Evolutionary conservation across 1,140 invertebrate genomes (phyloP).

Genomic region (Apocrypta bakeri): DNA sequence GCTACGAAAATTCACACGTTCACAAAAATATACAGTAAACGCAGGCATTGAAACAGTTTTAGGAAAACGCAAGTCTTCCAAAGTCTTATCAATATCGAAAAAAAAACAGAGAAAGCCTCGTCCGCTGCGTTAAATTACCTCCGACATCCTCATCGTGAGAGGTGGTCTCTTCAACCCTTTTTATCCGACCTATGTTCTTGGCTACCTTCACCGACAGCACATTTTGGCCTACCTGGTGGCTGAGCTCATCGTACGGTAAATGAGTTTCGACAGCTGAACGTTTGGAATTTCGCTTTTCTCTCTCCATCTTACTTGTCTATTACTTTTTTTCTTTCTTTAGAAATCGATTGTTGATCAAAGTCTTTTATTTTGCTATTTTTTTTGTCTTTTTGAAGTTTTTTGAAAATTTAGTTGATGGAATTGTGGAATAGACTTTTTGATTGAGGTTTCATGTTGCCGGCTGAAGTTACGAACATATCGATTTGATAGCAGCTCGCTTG

Average conservation of each 20-base stretch:
- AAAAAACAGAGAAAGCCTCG: too few species aligned
- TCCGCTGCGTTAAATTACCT: neutral
- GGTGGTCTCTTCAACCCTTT: slow-evolving; percentile 15
- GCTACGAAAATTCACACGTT: too few species aligned
- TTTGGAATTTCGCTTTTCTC: too few species aligned
- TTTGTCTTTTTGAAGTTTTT: too few species aligned
- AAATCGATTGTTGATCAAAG: too few species aligned
- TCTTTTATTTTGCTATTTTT: too few species aligned
- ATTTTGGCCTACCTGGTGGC: slow-evolving; percentile 56
- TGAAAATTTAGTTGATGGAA: too few species aligned
- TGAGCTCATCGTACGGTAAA: slow-evolving; percentile 56
- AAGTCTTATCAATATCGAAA: too few species aligned
- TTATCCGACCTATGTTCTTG: slow-evolving; percentile 50
- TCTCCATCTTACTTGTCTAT: neutral
- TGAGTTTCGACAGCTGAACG: slow-evolving; percentile 2
- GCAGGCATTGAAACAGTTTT: too few species aligned
- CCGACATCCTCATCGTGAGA: neutral
- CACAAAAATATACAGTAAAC: too few species aligned
- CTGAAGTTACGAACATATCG: neutral
- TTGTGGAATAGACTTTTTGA: neutral
- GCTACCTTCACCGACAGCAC: slow-evolving; percentile 60
- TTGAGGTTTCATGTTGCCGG: neutral
- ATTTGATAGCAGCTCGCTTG: neutral
- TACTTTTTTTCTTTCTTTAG: too few species aligned
- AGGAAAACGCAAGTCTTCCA: too few species aligned